Evolutionary conservation across 2,888 invertebrate genomes (phyloP).

Genomic region (Orthosia cruda): DNA sequence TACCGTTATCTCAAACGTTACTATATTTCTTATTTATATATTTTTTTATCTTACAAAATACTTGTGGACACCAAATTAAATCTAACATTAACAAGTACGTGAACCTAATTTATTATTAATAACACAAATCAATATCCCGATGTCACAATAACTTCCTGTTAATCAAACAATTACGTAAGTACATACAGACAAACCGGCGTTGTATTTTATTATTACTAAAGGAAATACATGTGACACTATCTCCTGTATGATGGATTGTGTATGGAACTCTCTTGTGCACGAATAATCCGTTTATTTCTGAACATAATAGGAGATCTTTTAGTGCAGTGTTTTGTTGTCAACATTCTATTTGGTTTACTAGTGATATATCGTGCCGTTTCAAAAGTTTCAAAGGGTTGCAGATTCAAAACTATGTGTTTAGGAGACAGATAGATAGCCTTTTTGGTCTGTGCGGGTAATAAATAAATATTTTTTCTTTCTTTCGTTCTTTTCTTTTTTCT

Average conservation of each 20-base stretch:
- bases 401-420: no score
- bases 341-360: slow-evolving; percentile 1
- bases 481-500: no score
- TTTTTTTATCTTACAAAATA: no score
- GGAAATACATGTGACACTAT: slow-evolving; percentile 47
- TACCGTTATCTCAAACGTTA: no score
- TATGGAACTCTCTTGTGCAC: slow-evolving; percentile 31
- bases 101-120: not conserved
- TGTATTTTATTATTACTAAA: slow-evolving; percentile 34
- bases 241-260: slow-evolving; percentile 49
- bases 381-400: no score
- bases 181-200: slow-evolving; percentile 15
- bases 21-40: no score
- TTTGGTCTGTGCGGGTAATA: no score
- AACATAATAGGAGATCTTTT: slow-evolving; percentile 1
- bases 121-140: not conserved
- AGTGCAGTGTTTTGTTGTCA: not conserved
- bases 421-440: no score
- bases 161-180: not conserved
- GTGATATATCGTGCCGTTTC: no score
- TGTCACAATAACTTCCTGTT: slow-evolving; percentile 8
- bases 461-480: no score
- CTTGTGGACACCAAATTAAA: no score
- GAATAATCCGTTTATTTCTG: slow-evolving; percentile 18
- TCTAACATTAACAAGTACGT: not conserved